phyloP scores from a whole-genome alignment of 2,888 invertebrate species.

The Noctua janthe region DNA sequence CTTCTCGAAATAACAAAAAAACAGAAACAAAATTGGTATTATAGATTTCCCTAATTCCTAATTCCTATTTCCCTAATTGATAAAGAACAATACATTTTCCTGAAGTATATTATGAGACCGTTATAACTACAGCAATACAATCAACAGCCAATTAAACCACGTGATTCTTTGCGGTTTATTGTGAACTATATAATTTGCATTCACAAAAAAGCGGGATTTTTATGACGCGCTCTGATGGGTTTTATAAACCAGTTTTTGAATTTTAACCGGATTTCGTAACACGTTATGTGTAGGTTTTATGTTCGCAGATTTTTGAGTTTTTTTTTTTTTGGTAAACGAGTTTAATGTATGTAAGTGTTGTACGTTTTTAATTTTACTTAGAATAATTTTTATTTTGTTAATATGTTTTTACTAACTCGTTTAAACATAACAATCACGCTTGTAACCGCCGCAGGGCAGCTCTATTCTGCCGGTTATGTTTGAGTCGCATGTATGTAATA shows the following conservation, averaged over 20 bases:
- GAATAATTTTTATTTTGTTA: neutral
- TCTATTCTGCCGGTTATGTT: neutral
- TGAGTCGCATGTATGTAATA: neutral
- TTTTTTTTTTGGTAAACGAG: neutral
- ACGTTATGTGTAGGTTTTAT: neutral
- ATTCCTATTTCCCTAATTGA: neutral
- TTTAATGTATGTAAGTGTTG: neutral
- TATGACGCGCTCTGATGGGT: neutral
- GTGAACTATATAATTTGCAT: neutral
- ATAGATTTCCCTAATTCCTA: neutral
- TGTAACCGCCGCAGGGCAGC: neutral
- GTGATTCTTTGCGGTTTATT: neutral
- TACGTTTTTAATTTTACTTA: neutral
- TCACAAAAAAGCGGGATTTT: constrained; percentile 25
- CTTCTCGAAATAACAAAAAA: no score
- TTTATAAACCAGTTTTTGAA: constrained; percentile 27
- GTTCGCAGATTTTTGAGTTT: neutral
- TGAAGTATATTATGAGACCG: neutral
- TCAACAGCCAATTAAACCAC: neutral
- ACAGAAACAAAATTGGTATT: neutral
- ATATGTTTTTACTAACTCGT: neutral
- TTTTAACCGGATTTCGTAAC: constrained; percentile 13
- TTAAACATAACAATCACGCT: neutral
- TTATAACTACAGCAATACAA: neutral
- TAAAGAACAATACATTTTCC: neutral